Evolutionary conservation across 1,140 invertebrate species (phyloP), one percentile per base, ranked within the genome.

Genomic region (Calliphora vicina): DNA sequence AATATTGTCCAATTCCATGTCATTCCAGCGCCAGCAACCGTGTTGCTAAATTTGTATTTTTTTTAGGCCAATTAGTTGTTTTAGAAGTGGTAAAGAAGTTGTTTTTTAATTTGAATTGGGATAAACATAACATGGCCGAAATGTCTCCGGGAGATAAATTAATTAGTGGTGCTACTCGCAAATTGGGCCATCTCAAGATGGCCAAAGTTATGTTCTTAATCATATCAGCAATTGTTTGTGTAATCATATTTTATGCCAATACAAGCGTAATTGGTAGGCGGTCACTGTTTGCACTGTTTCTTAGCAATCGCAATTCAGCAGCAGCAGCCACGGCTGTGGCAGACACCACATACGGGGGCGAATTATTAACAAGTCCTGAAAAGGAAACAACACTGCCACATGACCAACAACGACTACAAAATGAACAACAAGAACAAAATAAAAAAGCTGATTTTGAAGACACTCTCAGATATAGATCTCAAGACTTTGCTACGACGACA

Each of bases 121-220:
- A 43, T 25, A 76, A 35, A 20, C 25, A 35, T 67, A 81, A 81
- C 57, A 81, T 81, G 74, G 35, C 74, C 74, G 74, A 78, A 43
- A 78, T 78, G 74, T 78, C 74, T 78, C 74, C 74, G 74, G 74
- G 74, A 23, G 35, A 78, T 43, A 78, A 78, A 43, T 78, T 78
- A 43, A 20, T 78, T 12, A 78, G 74, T 78, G 74, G 74, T 43
- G 74, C 74, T 23, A 78, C n/a, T 9, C 74, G 74, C 12, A 78
- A 78, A 78, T 43, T 78, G 74, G 74, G 74, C 42, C 74, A 78
- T 78, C 42, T 78, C 1, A 78, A 78, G 25, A 78, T 78, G 74
- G 74, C 74, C 74, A 78, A 78, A 78, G 35, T 78, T 13, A 43
- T 78, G 74, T 78, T 78, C 27, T 43, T 78, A 43, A 78, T 78